Base-by-base conservation (phyloP, 2,888 invertebrate genomes). In the Drosophila subquinaria region DNA sequence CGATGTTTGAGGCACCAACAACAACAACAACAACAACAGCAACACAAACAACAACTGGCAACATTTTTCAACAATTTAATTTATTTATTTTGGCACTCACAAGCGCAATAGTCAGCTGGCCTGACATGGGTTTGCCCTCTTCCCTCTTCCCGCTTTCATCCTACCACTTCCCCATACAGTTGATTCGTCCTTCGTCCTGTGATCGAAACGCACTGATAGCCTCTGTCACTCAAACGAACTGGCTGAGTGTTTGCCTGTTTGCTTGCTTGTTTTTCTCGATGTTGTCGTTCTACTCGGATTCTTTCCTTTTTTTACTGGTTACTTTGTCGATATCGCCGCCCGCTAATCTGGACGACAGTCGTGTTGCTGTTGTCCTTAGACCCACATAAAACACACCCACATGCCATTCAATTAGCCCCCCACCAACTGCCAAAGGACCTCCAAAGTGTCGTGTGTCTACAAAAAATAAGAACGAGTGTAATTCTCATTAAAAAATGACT, bases 11-110 rank as follows among this genome's bases (percentile, higher is more conserved):
- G 42, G 33, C 43, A 35, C n/a, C 35, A 61, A 43, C 27, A 23
- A 45, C 35, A 42, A 42, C 57, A 53, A 56, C 61, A 50, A 52
- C 52, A 45, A 4, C 55, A 43, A 43, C 1, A 20, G 20, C 56
- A 51, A 20, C 51, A 30, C 15, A 40, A 60, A 42, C 17, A 20
- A 53, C 70, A 87, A 71, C 82, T 76, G 81, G 76, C 82, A 69
- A 84, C 82, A 81, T 85, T 85, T 83, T 83, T 74, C 69, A 85
- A 88, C 88, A 88, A 79, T 83, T 83, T 83, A 82, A 88, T 83
- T 85, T 83, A 83, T 83, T 88, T 83, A 88, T 88, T 85, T 88
- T 82, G 87, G 76, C 88, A 82, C 79, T 69, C 59, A 57, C 55
- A 56, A 61, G 74, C 52, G 67, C 69, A 85, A 57, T 57, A 45